phyloP scores from a whole-genome alignment of 2,113 vertebrate genomes.

The Thalassarche chlororhynchos region DNA sequence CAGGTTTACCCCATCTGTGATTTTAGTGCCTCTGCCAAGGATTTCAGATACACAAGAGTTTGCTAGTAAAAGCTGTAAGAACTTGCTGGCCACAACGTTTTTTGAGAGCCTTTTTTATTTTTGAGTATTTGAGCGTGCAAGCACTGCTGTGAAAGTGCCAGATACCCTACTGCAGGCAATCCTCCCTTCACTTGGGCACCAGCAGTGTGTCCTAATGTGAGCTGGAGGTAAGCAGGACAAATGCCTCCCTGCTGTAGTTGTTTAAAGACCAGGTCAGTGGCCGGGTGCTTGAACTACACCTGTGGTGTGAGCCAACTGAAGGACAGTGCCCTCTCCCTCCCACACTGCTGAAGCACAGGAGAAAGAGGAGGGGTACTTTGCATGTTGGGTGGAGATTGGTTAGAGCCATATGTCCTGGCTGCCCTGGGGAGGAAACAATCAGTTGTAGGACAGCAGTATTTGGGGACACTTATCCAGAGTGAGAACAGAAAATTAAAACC shows the following conservation, averaged over 20 bases:
- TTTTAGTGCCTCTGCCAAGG: background rate
- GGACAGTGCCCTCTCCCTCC: background rate
- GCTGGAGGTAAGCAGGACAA: background rate
- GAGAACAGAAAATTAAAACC: background rate
- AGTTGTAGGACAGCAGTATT: background rate
- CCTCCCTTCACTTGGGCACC: background rate
- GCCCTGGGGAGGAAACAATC: background rate
- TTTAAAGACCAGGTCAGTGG: background rate
- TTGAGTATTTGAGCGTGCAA: background rate
- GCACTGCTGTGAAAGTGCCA: background rate
- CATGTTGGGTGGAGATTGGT: background rate
- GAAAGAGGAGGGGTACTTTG: background rate
- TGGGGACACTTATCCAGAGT: background rate
- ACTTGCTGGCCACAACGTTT: background rate
- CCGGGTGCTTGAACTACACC: background rate
- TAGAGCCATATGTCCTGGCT: background rate
- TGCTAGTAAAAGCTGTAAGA: background rate
- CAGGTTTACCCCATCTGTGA: background rate
- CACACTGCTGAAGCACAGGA: background rate
- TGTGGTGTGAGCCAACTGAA: background rate
- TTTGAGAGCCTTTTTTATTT: background rate
- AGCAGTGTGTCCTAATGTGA: background rate
- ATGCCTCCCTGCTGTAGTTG: fast-evolving
- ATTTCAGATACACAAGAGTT: background rate
- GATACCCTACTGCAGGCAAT: background rate